phyloP scores from a whole-genome alignment of 2,113 vertebrate species.

The Muntiacus muntjak region DNA sequence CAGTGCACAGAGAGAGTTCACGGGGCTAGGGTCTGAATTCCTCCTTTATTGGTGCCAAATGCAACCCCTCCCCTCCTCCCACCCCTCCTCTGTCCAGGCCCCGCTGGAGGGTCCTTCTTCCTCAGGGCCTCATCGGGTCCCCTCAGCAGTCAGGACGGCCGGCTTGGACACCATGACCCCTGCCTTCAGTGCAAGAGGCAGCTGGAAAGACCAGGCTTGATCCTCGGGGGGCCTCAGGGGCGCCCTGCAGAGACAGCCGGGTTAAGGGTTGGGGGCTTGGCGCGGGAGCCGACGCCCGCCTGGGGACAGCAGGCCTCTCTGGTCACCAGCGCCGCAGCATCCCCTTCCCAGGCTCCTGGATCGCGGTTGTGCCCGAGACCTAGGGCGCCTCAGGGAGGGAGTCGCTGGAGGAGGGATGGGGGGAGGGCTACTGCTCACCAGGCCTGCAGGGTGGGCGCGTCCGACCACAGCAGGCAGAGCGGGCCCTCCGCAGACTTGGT shows the following conservation, averaged over 20 bases:
- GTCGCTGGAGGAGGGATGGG: background rate
- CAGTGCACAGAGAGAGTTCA: background rate
- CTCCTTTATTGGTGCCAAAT: constrained; percentile 50
- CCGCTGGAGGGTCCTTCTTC: background rate
- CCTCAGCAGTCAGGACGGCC: fast-evolving
- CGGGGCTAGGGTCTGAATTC: background rate
- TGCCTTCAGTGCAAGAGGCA: background rate
- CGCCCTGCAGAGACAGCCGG: background rate
- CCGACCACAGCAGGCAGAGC: constrained; percentile 7
- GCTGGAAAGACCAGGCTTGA: background rate
- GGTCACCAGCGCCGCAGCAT: background rate
- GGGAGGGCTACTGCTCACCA: background rate
- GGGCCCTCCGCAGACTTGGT: background rate
- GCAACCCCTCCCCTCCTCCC: background rate
- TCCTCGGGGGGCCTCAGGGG: background rate
- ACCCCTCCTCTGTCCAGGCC: fast-evolving
- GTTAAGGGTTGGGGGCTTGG: background rate
- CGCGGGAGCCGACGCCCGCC: background rate
- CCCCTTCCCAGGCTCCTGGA: background rate
- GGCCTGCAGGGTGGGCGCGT: background rate
- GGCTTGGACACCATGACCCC: background rate
- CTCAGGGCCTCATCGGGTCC: background rate
- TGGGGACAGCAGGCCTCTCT: background rate
- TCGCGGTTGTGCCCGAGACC: fast-evolving
- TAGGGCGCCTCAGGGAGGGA: background rate